Evolutionary conservation across 2,888 invertebrate species (phyloP), one percentile per base, ranked within the genome.

Genomic region (Ephialtes manifestator): DNA sequence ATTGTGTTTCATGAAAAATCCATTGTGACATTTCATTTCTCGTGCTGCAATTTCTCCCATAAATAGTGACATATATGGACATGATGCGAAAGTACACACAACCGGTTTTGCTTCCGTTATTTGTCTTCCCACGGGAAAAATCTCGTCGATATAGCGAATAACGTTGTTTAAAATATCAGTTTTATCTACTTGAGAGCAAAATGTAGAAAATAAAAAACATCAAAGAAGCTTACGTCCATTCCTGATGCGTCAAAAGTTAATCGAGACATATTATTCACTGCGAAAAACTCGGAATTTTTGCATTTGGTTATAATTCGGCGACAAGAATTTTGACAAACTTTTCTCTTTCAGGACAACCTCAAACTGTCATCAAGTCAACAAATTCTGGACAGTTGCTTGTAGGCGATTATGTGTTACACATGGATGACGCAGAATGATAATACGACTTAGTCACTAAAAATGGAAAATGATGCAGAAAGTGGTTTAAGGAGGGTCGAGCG

Each of bases 161-260:
- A 53, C 65, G 39, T 18, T 72, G 39, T 51, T 18, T 4, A 1
- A 77, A 68, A 77, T 39, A 51, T 43, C 35, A n/a, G 28, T 18
- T 63, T 58, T 53, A 20, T 72, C 18, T 51, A 53, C 51, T 72
- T 35, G 28, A 71, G 55, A n/a, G n/a, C n/a, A n/a, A n/a, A n/a
- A n/a, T n/a, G n/a, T n/a, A n/a, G 43, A 63, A 8, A 24, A 65
- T 2, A 43, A 68, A 55, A 39, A 53, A 65, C 65, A 68, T 28
- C 18, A 53, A 35, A 28, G 63, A 43, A 11, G 28, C 83, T 76
- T 65, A 83, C 79, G 65, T 83, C 79, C 83, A 83, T 83, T 71
- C 10, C 24, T 10, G 35, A 1, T 28, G 67, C 24, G 24, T n/a
- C 13, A 53, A 28, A 63, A 1, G 10, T 39, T 0, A 39, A 39